Base-by-base conservation (phyloP, 2,797 vertebrate species). In the Brachymystax lenok region DNA sequence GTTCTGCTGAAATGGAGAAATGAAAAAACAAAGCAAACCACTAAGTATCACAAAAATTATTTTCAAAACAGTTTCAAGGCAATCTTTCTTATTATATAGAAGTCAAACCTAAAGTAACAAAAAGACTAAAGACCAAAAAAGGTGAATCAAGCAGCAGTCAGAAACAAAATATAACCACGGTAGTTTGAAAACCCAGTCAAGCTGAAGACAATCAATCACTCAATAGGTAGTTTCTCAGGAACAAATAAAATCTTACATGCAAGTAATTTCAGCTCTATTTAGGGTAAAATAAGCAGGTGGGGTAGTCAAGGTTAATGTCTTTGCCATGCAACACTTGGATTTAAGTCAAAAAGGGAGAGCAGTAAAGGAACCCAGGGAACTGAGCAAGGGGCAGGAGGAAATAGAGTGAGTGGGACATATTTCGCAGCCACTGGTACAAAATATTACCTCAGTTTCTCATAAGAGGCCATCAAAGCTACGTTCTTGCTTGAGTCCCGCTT, bases 371-470 rank as follows among this genome's bases (percentile, higher is more conserved):
- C 91, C 92, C 91, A 92, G 92, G 90, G 93, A 91, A 92, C 91
- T 93, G 90, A 90, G 89, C 90, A 93, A 93, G 91, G 90, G 91
- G 91, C 88, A 88, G 88, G 83, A 91, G 88, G 89, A 91, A 93
- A 91, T 88, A 86, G 92, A 92, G 92, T 94, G 84, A 91, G 92
- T 90, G 92, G 86, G 90, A 85, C 92, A n/a, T 30, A 61, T 35
- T 73, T 21, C 91, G 94, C 92, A 93, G 94, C 92, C 92, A 92
- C 17, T 10, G 91, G 92, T 93, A 93, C 94, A 93, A 91, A 94
- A 93, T 93, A 96, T 97, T 97, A 97, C 96, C 96, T 97, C 94
- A 95, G 95, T 95, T 96, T 97, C 90, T 97, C 95, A 93, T 95
- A 96, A 91, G 95, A 94, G 91, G 94, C 91, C 92, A 95, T 94